phyloP scores from a whole-genome alignment of 2,888 invertebrate genomes.

The Perdita meconis region DNA sequence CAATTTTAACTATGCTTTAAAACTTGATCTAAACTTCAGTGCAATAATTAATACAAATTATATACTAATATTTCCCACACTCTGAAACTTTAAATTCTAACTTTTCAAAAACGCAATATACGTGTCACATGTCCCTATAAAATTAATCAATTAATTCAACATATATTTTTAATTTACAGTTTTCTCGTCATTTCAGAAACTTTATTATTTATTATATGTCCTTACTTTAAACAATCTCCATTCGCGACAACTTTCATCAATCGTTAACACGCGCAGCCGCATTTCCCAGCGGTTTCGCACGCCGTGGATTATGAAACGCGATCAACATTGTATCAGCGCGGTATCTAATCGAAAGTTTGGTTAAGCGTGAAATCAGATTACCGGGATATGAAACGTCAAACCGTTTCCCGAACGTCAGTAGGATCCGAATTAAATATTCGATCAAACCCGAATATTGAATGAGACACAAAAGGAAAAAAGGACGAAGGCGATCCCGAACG shows the following conservation, averaged over 20 bases:
- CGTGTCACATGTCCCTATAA: no score
- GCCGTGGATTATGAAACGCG: background rate
- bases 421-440: constrained; percentile 50
- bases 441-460: constrained; percentile 39
- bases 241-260: background rate
- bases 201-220: no score
- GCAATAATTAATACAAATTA: no score
- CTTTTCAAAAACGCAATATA: no score
- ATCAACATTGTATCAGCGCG: constrained; percentile 5
- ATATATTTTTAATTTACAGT: no score
- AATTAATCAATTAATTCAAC: no score
- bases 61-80: no score
- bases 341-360: constrained; percentile 11
- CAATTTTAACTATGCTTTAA: no score
- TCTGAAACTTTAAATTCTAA: no score
- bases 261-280: background rate
- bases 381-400: constrained; percentile 33
- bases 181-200: no score
- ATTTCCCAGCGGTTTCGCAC: background rate
- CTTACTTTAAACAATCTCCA: no score
- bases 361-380: constrained; percentile 1
- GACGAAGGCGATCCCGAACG: background rate
- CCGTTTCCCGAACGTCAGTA: constrained; percentile 17
- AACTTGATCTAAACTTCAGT: no score
- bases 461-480: constrained; percentile 9